A percentile compares a stretch with the other conserved stretches of the same genome.
These are phyloP conservation scores for Heteropelma amictum DNA, from an alignment of 2,888 invertebrate species.

Conservation along the genomic window DNA sequence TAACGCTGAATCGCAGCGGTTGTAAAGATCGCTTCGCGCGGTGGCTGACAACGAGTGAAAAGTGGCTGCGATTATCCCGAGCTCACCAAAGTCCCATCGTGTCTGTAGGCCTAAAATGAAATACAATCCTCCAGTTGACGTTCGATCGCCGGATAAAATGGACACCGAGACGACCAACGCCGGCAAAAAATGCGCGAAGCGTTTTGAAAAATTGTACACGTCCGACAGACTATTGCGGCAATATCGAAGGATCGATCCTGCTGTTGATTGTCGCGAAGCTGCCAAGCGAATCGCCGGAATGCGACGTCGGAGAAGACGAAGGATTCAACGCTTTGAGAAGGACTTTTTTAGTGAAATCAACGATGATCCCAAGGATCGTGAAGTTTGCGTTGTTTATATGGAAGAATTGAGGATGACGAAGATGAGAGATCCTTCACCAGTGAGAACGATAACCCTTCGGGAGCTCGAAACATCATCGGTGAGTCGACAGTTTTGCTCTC, in stretches of 20 bases:
- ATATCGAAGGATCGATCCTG: constrained; percentile 23
- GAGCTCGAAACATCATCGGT: constrained; percentile 36
- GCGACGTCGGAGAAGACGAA: constrained; percentile 11
- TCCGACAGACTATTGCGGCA: constrained; percentile 9
- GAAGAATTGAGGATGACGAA: constrained; percentile 31
- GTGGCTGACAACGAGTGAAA: too few species aligned
- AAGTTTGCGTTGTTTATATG: constrained; percentile 31
- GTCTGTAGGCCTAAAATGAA: constrained; percentile 41
- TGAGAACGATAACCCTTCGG: constrained; percentile 33
- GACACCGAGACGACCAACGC: not conserved
- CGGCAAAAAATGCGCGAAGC: not conserved
- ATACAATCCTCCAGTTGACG: constrained; percentile 47
- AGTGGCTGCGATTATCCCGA: too few species aligned
- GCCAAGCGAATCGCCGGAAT: constrained; percentile 5
- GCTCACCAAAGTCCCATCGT: constrained; percentile 29
- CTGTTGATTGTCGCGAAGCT: not conserved
- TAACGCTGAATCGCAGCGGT: too few species aligned
- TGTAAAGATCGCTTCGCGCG: too few species aligned
- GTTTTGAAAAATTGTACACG: constrained; percentile 28
- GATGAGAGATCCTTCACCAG: constrained; percentile 5
- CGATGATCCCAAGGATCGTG: not conserved
- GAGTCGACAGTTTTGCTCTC: constrained; percentile 14
- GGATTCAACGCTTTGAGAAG: too few species aligned
- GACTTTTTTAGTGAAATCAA: too few species aligned
- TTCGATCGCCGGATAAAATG: constrained; percentile 43